A percentile compares a stretch with the other conserved stretches of the same genome.
These are phyloP conservation scores for Drosophila rufa DNA, from an alignment of 1,140 invertebrate genomes.

Conservation along the genomic window DNA sequence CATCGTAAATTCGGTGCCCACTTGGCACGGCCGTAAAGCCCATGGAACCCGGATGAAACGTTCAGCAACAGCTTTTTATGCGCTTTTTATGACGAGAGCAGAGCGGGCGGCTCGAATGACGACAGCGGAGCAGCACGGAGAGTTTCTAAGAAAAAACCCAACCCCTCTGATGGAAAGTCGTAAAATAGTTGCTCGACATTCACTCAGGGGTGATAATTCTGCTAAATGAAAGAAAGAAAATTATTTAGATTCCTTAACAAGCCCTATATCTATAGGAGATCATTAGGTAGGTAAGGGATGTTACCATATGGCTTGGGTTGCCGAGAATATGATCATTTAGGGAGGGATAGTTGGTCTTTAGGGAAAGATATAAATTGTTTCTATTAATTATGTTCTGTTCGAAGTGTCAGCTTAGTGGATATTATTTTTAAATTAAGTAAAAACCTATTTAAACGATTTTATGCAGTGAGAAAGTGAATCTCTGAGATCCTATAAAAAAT, in stretches of 20 bases:
- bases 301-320: background rate
- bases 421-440: too few species aligned
- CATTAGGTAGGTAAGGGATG: background rate
- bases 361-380: background rate
- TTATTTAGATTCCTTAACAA: background rate
- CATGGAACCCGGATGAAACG: slow-evolving; percentile 40
- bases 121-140: background rate
- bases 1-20: slow-evolving; percentile 55
- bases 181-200: slow-evolving; percentile 30
- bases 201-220: slow-evolving; percentile 23
- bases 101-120: slow-evolving; percentile 38
- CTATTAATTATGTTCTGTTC: background rate
- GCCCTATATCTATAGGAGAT: background rate
- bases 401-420: too few species aligned
- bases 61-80: slow-evolving; percentile 76
- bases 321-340: background rate
- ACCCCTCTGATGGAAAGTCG: slow-evolving; percentile 37
- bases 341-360: background rate
- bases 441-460: too few species aligned
- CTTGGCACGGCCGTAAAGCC: slow-evolving; percentile 55
- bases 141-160: slow-evolving; percentile 7
- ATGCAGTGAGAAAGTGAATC: too few species aligned
- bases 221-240: slow-evolving; percentile 21
- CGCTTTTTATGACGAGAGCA: slow-evolving; percentile 68
- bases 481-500: too few species aligned